Evolutionary conservation across 2,888 invertebrate species (phyloP).

Genomic region (Zelleria hepariella): DNA sequence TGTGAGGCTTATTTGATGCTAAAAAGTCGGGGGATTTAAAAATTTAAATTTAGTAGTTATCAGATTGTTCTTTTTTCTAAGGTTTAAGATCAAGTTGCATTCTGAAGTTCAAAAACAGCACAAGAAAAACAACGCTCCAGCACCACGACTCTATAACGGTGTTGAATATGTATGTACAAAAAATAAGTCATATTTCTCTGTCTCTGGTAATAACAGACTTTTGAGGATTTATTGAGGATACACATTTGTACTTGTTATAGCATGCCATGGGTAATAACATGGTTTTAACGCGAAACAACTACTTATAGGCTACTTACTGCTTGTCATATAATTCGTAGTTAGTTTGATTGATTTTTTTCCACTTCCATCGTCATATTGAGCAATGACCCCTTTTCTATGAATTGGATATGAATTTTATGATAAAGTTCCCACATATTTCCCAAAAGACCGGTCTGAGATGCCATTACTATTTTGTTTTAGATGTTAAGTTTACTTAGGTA

Average conservation of each 20-base stretch:
- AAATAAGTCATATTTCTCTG: neutral
- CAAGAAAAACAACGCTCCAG: neutral
- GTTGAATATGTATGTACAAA: neutral
- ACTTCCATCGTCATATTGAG: no score
- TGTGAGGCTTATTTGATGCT: no score
- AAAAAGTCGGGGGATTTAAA: no score
- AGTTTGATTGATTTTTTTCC: neutral
- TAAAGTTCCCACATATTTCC: no score
- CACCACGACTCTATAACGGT: neutral
- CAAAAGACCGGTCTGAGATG: no score
- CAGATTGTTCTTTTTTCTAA: no score
- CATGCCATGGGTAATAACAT: neutral
- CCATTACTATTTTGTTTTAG: no score
- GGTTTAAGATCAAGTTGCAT: no score
- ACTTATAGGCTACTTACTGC: neutral
- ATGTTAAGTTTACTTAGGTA: no score
- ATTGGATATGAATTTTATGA: no score
- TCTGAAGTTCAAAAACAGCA: neutral
- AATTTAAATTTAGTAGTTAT: no score
- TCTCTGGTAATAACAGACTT: neutral
- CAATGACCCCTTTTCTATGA: no score
- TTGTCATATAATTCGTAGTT: neutral
- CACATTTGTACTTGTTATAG: neutral
- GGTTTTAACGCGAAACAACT: neutral
- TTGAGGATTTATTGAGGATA: neutral